Percentiles rank a stretch among this genome's conserved stretches.
Evolutionary conservation across 2,888 invertebrate genomes (phyloP).

Genomic region (Diplazon laetatorius): DNA sequence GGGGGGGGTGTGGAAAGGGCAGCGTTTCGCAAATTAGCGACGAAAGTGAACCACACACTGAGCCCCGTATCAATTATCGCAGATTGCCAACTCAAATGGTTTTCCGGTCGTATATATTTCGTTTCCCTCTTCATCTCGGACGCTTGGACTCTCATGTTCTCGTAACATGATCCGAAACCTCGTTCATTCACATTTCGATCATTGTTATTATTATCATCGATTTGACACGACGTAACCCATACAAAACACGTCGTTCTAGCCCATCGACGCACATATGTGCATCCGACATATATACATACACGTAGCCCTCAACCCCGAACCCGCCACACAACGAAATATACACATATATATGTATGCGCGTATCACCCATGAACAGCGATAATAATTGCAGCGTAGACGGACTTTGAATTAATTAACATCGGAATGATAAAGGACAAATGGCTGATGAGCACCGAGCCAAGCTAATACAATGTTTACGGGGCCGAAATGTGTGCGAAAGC

Average conservation of each 20-base stretch:
- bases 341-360: neutral
- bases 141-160: neutral
- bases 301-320: too few relatives aligned
- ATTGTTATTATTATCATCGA: slow-evolving; percentile 43
- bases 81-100: slow-evolving; percentile 37
- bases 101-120: slow-evolving; percentile 22
- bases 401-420: slow-evolving; percentile 62
- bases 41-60: neutral
- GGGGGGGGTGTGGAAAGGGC: too few relatives aligned
- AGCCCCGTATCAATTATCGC: slow-evolving; percentile 37
- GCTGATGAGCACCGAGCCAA: slow-evolving; percentile 51
- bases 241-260: slow-evolving; percentile 3
- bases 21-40: neutral
- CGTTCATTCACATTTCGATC: slow-evolving; percentile 6
- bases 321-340: neutral
- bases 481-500: slow-evolving; percentile 59
- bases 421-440: slow-evolving; percentile 51
- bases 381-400: slow-evolving; percentile 57
- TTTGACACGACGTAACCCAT: slow-evolving; percentile 21
- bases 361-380: slow-evolving; percentile 14
- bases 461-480: slow-evolving; percentile 62
- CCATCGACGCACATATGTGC: neutral
- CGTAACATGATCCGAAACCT: neutral
- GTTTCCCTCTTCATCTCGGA: neutral
- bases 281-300: neutral